Evolutionary conservation across 2,888 invertebrate genomes (phyloP).

Genomic region (Silvanus unidentatus): DNA sequence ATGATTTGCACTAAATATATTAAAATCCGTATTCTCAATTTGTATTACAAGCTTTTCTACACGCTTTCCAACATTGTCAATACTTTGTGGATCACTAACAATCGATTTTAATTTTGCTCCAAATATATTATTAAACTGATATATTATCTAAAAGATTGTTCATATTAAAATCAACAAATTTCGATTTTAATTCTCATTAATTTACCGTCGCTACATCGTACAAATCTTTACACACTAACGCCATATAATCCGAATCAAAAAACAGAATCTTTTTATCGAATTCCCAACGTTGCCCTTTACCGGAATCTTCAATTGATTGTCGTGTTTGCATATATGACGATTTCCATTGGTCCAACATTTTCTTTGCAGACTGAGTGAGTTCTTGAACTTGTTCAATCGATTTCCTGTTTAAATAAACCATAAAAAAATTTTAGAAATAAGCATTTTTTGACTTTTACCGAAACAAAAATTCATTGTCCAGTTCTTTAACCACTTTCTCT

Average conservation of each 20-base stretch:
- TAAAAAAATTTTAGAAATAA: constrained; percentile 5
- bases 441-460: constrained; percentile 50
- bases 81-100: constrained; percentile 78
- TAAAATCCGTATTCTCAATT: constrained; percentile 73
- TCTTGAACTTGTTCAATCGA: constrained; percentile 23
- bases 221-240: constrained; percentile 71
- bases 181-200: constrained; percentile 2
- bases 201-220: constrained; percentile 68
- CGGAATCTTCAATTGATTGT: constrained; percentile 78
- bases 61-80: constrained; percentile 76
- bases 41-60: constrained; percentile 72
- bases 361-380: constrained; percentile 53
- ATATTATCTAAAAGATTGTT: constrained; percentile 55
- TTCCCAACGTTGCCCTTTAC: constrained; percentile 85
- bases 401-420: not conserved
- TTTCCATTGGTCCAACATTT: constrained; percentile 72
- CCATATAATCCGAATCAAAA: constrained; percentile 78
- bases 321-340: constrained; percentile 69
- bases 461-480: constrained; percentile 69
- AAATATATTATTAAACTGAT: constrained; percentile 86
- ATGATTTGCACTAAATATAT: constrained; percentile 71
- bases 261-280: constrained; percentile 80
- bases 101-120: constrained; percentile 81
- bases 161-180: constrained; percentile 3
- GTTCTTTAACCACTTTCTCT: constrained; percentile 65